Evolutionary conservation across 2,113 vertebrate species (phyloP).

Genomic region (Leuciscus idus): DNA sequence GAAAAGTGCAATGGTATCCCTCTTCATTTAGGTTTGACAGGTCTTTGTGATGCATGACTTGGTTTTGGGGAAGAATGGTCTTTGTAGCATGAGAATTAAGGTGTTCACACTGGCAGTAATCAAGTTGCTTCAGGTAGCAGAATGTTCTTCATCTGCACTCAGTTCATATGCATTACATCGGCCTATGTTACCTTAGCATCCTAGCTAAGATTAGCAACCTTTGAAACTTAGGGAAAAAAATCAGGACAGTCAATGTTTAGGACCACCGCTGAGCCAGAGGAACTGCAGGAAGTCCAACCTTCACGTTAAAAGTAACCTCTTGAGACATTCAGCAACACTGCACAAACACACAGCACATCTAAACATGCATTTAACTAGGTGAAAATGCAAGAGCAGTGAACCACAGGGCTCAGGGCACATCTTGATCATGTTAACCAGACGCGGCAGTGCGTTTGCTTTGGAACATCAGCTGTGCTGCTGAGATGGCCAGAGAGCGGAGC

Average conservation of each 20-base stretch:
- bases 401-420: constrained; percentile 38
- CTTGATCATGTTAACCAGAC: constrained; percentile 54
- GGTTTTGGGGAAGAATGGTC: background rate
- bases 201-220: background rate
- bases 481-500: constrained; percentile 37
- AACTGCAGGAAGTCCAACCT: background rate
- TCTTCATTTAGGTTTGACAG: background rate
- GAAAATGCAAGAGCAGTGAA: constrained; percentile 19
- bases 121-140: background rate
- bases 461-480: constrained; percentile 30
- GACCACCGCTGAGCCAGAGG: background rate
- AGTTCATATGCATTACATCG: background rate
- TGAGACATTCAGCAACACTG: constrained; percentile 30
- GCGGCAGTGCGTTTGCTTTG: constrained; percentile 50
- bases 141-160: background rate
- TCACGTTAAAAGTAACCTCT: background rate
- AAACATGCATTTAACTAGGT: constrained; percentile 36
- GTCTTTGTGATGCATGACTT: background rate
- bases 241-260: background rate
- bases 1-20: background rate
- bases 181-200: background rate
- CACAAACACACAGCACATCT: constrained; percentile 43
- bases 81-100: background rate
- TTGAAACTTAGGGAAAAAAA: background rate
- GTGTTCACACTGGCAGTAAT: background rate